Conservation (phyloP, 2,888 invertebrate species). For the Napeogenes sylphis region DNA sequence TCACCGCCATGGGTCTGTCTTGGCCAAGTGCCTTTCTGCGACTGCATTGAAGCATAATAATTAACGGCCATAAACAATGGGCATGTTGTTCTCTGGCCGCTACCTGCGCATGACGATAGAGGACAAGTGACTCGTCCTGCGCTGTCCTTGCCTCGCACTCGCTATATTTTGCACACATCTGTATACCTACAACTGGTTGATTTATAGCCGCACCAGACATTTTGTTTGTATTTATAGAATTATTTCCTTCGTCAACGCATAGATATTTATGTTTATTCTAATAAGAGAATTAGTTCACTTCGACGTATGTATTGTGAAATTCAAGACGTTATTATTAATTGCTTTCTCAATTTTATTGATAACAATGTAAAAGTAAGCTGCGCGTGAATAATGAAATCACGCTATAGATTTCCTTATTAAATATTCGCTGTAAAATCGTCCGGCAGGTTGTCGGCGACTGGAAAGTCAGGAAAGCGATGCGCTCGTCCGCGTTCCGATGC, state of each 20-base stretch:
- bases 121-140: slow-evolving; percentile 68
- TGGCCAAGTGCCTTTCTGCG: slow-evolving; percentile 50
- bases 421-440: slow-evolving; percentile 31
- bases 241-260: slow-evolving; percentile 7
- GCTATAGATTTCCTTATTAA: slow-evolving; percentile 21
- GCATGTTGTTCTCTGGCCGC: slow-evolving; percentile 70
- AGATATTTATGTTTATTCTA: slow-evolving; percentile 4
- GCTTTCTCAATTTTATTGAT: not conserved
- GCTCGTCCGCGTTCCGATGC: slow-evolving; percentile 63
- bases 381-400: slow-evolving; percentile 11
- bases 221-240: slow-evolving; percentile 17
- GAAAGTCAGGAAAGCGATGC: slow-evolving; percentile 68
- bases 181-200: slow-evolving; percentile 30
- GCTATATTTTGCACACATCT: slow-evolving; percentile 48
- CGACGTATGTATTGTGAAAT: not conserved
- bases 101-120: slow-evolving; percentile 73
- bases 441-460: slow-evolving; percentile 44
- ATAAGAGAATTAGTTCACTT: too few species aligned
- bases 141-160: slow-evolving; percentile 62
- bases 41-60: slow-evolving; percentile 72
- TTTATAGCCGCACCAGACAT: slow-evolving; percentile 27
- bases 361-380: slow-evolving; percentile 7
- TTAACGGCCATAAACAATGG: slow-evolving; percentile 76
- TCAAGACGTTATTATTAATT: slow-evolving; percentile 10
- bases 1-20: slow-evolving; percentile 37